These are phyloP conservation scores for Metellina segmentata DNA, from an alignment of 2,888 invertebrate species.

Conservation along the genomic window DNA sequence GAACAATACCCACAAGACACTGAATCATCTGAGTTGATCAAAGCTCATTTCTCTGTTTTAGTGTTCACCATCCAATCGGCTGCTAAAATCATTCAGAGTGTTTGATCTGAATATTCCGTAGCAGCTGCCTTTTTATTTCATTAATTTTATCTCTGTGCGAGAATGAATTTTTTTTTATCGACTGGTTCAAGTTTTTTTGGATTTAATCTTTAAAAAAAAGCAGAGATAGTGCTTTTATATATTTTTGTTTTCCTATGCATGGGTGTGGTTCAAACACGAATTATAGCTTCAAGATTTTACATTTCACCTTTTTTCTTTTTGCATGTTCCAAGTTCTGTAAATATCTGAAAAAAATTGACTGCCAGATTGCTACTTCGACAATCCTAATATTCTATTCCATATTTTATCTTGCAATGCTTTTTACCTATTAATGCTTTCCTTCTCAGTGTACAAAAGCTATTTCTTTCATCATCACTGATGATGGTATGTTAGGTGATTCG, in stretches of 20 bases:
- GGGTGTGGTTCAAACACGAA: not conserved
- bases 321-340: constrained; percentile 7
- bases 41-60: constrained; percentile 76
- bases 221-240: constrained; percentile 4
- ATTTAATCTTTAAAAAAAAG: not conserved
- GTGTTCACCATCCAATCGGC: constrained; percentile 77
- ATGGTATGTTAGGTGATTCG: not conserved
- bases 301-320: not conserved
- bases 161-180: not conserved
- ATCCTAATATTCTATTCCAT: constrained; percentile 13
- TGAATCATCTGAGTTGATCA: constrained; percentile 69
- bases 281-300: not conserved
- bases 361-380: constrained; percentile 17
- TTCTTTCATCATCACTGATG: not conserved
- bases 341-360: constrained; percentile 8
- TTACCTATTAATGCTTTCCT: not conserved
- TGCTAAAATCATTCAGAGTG: constrained; percentile 66
- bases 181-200: not conserved
- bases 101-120: constrained; percentile 41
- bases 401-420: not conserved
- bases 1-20: constrained; percentile 60
- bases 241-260: constrained; percentile 8
- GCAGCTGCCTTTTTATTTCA: not conserved
- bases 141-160: constrained; percentile 14
- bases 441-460: not conserved